phyloP scores from a whole-genome alignment of 1,140 invertebrate genomes.

The Hyles euphorbiae region DNA sequence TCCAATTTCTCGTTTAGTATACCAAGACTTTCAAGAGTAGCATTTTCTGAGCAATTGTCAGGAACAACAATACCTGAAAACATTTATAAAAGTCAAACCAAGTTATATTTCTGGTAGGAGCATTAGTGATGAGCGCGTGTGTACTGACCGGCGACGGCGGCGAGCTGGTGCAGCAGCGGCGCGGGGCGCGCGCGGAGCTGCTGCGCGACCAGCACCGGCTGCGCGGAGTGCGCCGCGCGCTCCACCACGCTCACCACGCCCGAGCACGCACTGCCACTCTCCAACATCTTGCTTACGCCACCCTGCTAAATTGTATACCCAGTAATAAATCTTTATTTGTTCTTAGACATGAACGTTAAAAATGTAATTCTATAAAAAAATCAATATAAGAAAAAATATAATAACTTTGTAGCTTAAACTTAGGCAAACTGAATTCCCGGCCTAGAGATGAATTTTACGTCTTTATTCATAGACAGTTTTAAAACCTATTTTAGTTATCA shows the following conservation, averaged over 20 bases:
- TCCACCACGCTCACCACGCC: not conserved
- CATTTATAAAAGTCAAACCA: too few species aligned
- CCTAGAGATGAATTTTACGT: too few species aligned
- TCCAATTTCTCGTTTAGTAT: not conserved
- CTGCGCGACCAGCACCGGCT: not conserved
- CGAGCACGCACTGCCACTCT: not conserved
- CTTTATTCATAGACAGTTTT: too few species aligned
- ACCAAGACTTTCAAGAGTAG: constrained; percentile 3
- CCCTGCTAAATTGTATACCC: not conserved
- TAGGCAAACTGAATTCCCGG: too few species aligned
- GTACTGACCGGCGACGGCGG: not conserved
- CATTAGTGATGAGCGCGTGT: too few species aligned
- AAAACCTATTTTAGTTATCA: too few species aligned
- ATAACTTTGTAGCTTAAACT: too few species aligned
- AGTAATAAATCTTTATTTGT: too few species aligned
- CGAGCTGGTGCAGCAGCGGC: constrained; percentile 2
- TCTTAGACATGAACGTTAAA: too few species aligned
- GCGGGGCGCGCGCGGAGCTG: not conserved
- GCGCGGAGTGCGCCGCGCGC: not conserved
- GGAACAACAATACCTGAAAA: not conserved
- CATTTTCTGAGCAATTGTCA: not conserved
- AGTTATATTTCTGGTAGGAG: too few species aligned
- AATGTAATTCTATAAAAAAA: too few species aligned
- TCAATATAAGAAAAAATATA: too few species aligned
- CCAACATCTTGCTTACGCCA: not conserved